Evolutionary conservation across 2,888 invertebrate genomes (phyloP).

Genomic region (Pseudanteris insignis): DNA sequence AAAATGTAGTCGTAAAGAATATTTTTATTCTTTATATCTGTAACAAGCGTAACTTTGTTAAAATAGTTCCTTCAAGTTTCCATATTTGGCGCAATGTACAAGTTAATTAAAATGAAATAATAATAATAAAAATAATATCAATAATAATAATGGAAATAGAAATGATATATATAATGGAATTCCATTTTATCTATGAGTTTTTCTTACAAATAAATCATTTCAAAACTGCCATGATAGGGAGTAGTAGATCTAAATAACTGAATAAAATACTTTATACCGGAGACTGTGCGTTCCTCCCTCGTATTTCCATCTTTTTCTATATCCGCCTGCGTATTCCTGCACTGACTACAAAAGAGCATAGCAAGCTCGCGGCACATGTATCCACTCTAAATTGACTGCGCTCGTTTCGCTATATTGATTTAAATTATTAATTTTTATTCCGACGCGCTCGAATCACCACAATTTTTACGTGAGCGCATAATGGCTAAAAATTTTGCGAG

Average conservation of each 20-base stretch:
- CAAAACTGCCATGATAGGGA: constrained; percentile 18
- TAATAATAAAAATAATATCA: too few relatives aligned
- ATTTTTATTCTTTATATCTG: too few relatives aligned
- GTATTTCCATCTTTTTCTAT: constrained; percentile 18
- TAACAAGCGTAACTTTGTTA: too few relatives aligned
- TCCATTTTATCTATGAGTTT: background rate
- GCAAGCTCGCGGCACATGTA: constrained; percentile 58
- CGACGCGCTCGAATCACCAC: too few relatives aligned
- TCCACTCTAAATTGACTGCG: constrained; percentile 51
- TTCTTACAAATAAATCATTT: constrained; percentile 16
- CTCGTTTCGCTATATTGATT: constrained; percentile 58
- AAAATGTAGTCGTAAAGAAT: too few relatives aligned
- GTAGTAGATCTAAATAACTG: constrained; percentile 15
- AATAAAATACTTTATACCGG: constrained; percentile 40
- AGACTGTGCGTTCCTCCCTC: constrained; percentile 33
- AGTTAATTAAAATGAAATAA: too few relatives aligned
- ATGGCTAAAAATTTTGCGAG: constrained; percentile 38
- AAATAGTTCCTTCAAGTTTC: too few relatives aligned
- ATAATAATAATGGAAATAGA: background rate
- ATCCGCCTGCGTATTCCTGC: constrained; percentile 27
- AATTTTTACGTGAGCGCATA: too few relatives aligned
- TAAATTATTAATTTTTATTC: constrained; percentile 62
- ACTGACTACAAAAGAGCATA: constrained; percentile 30
- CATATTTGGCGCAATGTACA: too few relatives aligned
- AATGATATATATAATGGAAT: constrained; percentile 1